Conservation (phyloP, 2,888 invertebrate species). For the Acrobasis consociella region DNA sequence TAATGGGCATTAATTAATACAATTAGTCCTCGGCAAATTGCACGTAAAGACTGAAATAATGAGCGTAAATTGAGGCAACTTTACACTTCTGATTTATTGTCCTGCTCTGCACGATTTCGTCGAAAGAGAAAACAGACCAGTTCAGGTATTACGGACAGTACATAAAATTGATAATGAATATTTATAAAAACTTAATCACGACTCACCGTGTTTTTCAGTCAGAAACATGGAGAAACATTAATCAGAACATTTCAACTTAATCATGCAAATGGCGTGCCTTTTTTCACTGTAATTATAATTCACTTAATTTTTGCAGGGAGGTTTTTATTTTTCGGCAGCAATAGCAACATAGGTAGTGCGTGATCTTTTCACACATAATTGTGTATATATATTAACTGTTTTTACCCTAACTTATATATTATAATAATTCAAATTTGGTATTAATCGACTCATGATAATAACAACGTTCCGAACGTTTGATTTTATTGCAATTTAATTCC, state of each 20-base stretch:
- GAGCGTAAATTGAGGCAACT: constrained; percentile 80
- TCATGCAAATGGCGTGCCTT: constrained; percentile 62
- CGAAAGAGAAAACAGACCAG: constrained; percentile 82
- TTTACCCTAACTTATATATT: too few relatives aligned
- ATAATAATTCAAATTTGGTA: too few relatives aligned
- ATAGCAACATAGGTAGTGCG: neutral
- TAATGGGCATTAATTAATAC: constrained; percentile 81
- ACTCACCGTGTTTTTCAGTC: constrained; percentile 63
- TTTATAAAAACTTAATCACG: constrained; percentile 79
- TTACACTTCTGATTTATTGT: constrained; percentile 83
- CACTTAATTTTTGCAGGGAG: constrained; percentile 43
- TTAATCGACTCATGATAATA: too few relatives aligned
- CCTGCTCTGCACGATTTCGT: constrained; percentile 76
- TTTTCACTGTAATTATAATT: constrained; percentile 57
- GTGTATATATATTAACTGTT: too few relatives aligned
- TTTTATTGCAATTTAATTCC: too few relatives aligned
- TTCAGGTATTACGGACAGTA: constrained; percentile 73
- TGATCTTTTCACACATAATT: neutral
- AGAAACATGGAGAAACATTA: constrained; percentile 70
- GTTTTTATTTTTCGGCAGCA: constrained; percentile 14
- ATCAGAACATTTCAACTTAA: constrained; percentile 75
- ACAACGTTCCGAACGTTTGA: too few relatives aligned
- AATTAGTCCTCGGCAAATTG: constrained; percentile 80
- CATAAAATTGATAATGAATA: constrained; percentile 80
- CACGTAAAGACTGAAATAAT: constrained; percentile 78